These are phyloP conservation scores for Plagodis dolabraria DNA, from an alignment of 2,888 invertebrate genomes.

Conservation along the genomic window DNA sequence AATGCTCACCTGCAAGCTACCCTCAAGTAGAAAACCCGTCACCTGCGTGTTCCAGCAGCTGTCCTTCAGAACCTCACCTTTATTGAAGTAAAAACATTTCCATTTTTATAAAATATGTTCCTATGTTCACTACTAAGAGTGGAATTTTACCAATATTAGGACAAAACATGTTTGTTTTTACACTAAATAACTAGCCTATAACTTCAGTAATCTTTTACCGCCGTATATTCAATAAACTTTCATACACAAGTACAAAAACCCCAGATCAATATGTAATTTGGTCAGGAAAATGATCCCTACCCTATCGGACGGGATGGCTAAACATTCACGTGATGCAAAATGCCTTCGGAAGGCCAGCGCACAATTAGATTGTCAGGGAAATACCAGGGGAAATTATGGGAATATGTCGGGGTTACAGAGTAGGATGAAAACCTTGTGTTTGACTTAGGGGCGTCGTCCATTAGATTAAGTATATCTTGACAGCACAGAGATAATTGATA, in stretches of 20 bases:
- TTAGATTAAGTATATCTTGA: too few relatives aligned
- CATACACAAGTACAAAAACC: conserved; percentile 3
- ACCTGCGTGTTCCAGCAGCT: too few relatives aligned
- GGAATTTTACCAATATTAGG: too few relatives aligned
- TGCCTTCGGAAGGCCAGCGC: conserved; percentile 17
- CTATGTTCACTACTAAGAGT: too few relatives aligned
- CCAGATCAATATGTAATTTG: conserved; percentile 27
- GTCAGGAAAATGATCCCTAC: conserved; percentile 18
- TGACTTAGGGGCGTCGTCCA: too few relatives aligned
- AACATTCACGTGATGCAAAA: conserved; percentile 19
- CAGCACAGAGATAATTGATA: too few relatives aligned
- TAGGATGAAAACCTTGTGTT: not conserved
- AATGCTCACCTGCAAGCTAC: too few relatives aligned
- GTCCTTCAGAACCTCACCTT: too few relatives aligned
- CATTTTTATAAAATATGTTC: too few relatives aligned
- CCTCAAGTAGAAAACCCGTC: too few relatives aligned
- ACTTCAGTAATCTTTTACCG: not conserved
- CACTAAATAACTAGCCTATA: not conserved
- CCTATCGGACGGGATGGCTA: conserved; percentile 15
- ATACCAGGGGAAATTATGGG: conserved; percentile 22
- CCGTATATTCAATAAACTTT: conserved; percentile 8
- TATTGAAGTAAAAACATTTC: too few relatives aligned
- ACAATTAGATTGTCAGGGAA: conserved; percentile 24
- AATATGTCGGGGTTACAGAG: conserved; percentile 2
- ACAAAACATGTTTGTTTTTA: too few relatives aligned